These are phyloP conservation scores for Chelonia mydas DNA, from an alignment of 2,797 vertebrate genomes.

Conservation along the genomic window DNA sequence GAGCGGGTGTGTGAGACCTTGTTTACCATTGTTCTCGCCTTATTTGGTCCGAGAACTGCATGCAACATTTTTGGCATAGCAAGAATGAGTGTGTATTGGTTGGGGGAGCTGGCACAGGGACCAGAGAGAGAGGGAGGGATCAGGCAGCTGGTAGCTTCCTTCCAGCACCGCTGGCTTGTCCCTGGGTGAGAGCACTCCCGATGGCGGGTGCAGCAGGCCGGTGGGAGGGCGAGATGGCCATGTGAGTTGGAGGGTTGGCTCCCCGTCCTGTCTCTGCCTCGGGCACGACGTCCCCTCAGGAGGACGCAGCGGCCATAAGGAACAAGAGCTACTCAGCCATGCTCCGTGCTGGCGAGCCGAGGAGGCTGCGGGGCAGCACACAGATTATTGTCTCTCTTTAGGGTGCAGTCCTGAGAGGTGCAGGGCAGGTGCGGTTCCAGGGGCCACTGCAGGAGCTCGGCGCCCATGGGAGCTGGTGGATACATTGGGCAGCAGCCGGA, in stretches of 20 bases:
- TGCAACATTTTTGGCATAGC: constrained; percentile 84
- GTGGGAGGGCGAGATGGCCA: background rate
- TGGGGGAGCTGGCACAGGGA: background rate
- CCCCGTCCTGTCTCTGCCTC: too few species aligned
- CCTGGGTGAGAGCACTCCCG: background rate
- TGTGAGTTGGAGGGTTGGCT: background rate
- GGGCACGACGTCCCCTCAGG: too few species aligned
- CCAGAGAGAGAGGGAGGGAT: constrained; percentile 53
- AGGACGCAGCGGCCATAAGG: too few species aligned
- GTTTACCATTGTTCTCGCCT: constrained; percentile 83
- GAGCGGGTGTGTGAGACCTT: constrained; percentile 23
- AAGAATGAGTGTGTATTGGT: constrained; percentile 63
- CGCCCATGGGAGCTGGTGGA: too few species aligned
- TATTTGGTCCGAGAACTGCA: constrained; percentile 88
- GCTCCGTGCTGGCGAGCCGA: too few species aligned
- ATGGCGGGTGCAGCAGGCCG: background rate
- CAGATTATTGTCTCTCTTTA: too few species aligned
- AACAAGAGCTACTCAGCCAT: too few species aligned
- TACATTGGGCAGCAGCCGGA: background rate
- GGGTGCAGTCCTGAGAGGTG: too few species aligned
- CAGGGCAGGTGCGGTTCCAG: too few species aligned
- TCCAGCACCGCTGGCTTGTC: background rate
- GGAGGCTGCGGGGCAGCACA: too few species aligned
- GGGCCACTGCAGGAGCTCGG: too few species aligned
- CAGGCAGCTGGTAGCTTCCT: constrained; percentile 45